Evolutionary conservation across 1,140 invertebrate species (phyloP).

Genomic region (Nasonia giraulti): DNA sequence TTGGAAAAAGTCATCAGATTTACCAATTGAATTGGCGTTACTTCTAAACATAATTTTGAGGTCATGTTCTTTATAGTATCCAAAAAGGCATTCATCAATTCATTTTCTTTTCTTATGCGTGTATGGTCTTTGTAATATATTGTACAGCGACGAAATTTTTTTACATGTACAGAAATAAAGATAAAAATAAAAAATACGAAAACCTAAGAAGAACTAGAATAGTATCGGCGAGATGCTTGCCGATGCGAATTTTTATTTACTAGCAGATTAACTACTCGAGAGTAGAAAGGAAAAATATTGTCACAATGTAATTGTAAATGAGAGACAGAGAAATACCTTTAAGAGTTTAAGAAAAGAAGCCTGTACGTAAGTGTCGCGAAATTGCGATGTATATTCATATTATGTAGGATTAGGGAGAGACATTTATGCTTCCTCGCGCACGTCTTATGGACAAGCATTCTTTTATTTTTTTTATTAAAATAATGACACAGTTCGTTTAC

Average conservation of each 20-base stretch:
- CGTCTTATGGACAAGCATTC: slow-evolving; percentile 7
- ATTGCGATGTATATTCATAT: slow-evolving; percentile 34
- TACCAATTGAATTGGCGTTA: no score
- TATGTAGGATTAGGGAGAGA: slow-evolving; percentile 42
- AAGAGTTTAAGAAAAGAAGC: slow-evolving; percentile 33
- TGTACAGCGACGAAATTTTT: slow-evolving; percentile 47
- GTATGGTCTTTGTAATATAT: slow-evolving; percentile 48
- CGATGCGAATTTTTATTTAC: slow-evolving; percentile 40
- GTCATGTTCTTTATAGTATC: no score
- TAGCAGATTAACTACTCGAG: slow-evolving; percentile 32
- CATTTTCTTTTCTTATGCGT: slow-evolving; percentile 29
- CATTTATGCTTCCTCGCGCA: slow-evolving; percentile 46
- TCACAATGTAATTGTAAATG: slow-evolving; percentile 40
- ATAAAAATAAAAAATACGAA: slow-evolving; percentile 40
- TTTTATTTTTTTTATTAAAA: slow-evolving; percentile 1
- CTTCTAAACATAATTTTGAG: no score
- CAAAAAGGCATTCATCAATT: not conserved
- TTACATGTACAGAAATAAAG: slow-evolving; percentile 50
- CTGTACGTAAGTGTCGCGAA: slow-evolving; percentile 41
- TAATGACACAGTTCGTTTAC: slow-evolving; percentile 26
- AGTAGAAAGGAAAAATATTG: slow-evolving; percentile 41
- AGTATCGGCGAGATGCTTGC: not conserved
- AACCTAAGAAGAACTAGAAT: slow-evolving; percentile 33
- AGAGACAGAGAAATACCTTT: slow-evolving; percentile 33
- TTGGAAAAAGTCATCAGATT: no score